Conservation (phyloP, 2,113 vertebrate genomes). For the Ochotona curzoniae region DNA sequence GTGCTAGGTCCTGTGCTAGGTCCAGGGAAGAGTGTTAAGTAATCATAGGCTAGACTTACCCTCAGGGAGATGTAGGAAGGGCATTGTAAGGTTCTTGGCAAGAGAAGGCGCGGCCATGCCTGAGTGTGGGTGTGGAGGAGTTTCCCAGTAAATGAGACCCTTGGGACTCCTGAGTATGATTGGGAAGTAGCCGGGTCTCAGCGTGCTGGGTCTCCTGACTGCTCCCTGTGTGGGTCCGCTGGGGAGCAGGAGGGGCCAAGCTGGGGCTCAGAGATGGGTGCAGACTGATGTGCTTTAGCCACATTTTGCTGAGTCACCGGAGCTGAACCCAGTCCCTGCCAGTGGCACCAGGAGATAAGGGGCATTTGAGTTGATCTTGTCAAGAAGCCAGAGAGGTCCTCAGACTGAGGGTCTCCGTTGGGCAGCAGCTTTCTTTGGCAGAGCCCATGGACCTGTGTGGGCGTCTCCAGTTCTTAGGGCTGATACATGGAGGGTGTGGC, state of each 20-base stretch:
- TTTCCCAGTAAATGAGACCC: constrained; percentile 14
- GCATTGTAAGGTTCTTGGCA: not conserved
- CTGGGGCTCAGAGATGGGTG: constrained; percentile 4
- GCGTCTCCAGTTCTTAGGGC: constrained; percentile 64
- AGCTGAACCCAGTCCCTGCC: constrained; percentile 38
- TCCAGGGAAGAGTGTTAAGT: constrained; percentile 13
- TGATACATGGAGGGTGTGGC: constrained; percentile 78
- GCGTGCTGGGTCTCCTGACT: not conserved
- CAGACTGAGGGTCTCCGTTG: constrained; percentile 5
- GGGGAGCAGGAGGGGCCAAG: not conserved
- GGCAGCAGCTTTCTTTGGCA: not conserved
- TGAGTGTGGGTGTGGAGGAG: not conserved
- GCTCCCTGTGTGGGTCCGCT: not conserved
- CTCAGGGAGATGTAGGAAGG: constrained; percentile 19
- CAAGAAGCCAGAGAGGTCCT: constrained; percentile 35
- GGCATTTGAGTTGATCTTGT: not conserved
- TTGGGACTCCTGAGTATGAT: not conserved
- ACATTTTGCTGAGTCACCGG: constrained; percentile 68
- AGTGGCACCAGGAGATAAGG: constrained; percentile 70
- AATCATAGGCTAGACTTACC: not conserved
- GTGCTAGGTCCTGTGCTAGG: not conserved
- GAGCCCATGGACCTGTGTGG: constrained; percentile 54
- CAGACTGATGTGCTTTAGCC: constrained; percentile 8
- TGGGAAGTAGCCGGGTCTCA: constrained; percentile 20
- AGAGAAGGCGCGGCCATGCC: constrained; percentile 11